These are phyloP conservation scores for Erpetoichthys calabaricus DNA, from an alignment of 2,797 vertebrate species.

Conservation along the genomic window DNA sequence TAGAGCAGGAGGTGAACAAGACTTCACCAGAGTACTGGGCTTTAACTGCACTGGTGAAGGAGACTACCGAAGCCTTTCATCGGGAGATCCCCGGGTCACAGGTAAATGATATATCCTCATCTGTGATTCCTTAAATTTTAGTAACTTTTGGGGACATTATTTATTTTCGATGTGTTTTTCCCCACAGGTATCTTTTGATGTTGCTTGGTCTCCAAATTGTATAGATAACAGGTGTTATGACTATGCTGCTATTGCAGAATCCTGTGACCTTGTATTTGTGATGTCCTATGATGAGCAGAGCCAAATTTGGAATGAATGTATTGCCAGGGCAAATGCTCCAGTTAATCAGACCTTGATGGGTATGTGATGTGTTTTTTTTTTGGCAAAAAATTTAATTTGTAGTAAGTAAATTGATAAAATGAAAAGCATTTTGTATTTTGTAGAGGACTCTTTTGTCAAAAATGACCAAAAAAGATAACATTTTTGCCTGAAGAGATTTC, in stretches of 20 bases:
- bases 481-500: no score
- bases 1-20: slow-evolving; percentile 68
- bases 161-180: slow-evolving; percentile 2
- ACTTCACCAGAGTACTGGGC: slow-evolving; percentile 65
- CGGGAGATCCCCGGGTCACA: slow-evolving; percentile 79
- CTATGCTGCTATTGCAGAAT: slow-evolving; percentile 68
- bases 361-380: slow-evolving; percentile 29
- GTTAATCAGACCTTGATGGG: slow-evolving; percentile 65
- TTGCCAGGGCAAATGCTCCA: slow-evolving; percentile 81
- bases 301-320: slow-evolving; percentile 72
- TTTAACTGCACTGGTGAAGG: slow-evolving; percentile 73
- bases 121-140: no score
- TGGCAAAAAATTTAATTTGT: no score
- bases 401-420: no score
- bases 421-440: no score
- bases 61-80: slow-evolving; percentile 77
- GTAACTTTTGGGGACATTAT: no score
- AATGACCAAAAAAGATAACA: no score
- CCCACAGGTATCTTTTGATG: slow-evolving; percentile 83
- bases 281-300: slow-evolving; percentile 95
- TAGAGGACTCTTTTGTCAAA: no score
- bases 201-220: slow-evolving; percentile 78
- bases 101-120: slow-evolving; percentile 40
- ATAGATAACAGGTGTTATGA: slow-evolving; percentile 82
- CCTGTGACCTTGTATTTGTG: slow-evolving; percentile 86